Percentiles rank a stretch among this genome's conserved stretches.
Conservation (phyloP, 1,140 invertebrate genomes). For the Drosophila sp. region DNA sequence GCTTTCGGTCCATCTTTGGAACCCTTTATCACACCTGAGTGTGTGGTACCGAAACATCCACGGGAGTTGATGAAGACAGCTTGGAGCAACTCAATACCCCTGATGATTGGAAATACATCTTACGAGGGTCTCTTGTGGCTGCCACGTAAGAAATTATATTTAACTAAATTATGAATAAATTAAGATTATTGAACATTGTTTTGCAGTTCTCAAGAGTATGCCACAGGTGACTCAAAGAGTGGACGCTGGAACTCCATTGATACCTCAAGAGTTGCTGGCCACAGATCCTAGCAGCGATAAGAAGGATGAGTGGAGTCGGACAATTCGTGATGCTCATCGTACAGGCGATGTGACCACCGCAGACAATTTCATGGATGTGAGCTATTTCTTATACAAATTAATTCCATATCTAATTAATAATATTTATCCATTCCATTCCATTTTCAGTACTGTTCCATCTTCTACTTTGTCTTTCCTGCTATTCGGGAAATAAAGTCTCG, state of each 20-base stretch:
- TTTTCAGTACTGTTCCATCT: slow-evolving; percentile 67
- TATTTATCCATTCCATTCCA: background rate
- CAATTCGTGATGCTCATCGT: slow-evolving; percentile 59
- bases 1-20: slow-evolving; percentile 81
- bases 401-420: background rate
- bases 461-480: slow-evolving; percentile 80
- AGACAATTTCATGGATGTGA: slow-evolving; percentile 76
- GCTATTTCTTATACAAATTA: background rate
- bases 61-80: slow-evolving; percentile 75
- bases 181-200: background rate
- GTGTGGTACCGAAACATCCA: slow-evolving; percentile 76
- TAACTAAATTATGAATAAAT: background rate
- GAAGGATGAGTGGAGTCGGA: slow-evolving; percentile 41
- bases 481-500: slow-evolving; percentile 75
- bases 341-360: slow-evolving; percentile 54
- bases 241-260: slow-evolving; percentile 57
- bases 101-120: slow-evolving; percentile 82
- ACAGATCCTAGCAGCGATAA: slow-evolving; percentile 39
- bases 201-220: slow-evolving; percentile 55
- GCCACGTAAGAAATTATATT: slow-evolving; percentile 33
- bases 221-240: slow-evolving; percentile 51
- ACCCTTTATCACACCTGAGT: slow-evolving; percentile 64
- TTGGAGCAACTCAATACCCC: slow-evolving; percentile 82
- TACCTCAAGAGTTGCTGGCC: slow-evolving; percentile 60
- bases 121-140: slow-evolving; percentile 79